Evolutionary conservation across 2,888 invertebrate genomes (phyloP), one percentile per base, ranked within the genome.

Genomic region (Trissolcus japonicus): DNA sequence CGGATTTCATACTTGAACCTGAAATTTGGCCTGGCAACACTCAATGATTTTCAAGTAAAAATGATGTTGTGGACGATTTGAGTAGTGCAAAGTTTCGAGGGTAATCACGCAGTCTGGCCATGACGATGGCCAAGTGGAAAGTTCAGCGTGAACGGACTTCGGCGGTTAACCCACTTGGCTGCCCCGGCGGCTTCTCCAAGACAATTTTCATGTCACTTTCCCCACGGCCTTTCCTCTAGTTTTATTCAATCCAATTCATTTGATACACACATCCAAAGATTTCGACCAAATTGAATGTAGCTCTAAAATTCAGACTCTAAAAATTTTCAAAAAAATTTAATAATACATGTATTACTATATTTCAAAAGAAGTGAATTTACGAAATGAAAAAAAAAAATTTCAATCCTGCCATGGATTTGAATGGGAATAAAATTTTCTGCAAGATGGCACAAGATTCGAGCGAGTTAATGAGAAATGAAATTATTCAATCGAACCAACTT

Each of bases 101-200:
- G 9, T 79, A 80, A 81, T 80, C 78, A 75, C 48, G 17, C 17
- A 46, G 16, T 46, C 16, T 46, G 11, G 57, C 65, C 63, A 65
- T 17, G 41, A 77, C 63, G 69, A 75, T 76, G 75, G 69, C 78
- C 76, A 65, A 82, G 82, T 75, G 82, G 63, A 80, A 82, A 82
- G 79, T 79, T 80, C 78, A 79, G 62, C 63, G 62, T 75, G 76
- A 73, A 82, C 73, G 66, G 82, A 82, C 82, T 82, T 82, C 80
- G 79, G 78, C 79, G 79, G 81, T 80, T 84, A 82, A 84, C 84
- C 83, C 81, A 83, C 81, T 84, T 84, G 82, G 79, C 81, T 68
- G 78, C 78, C 76, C 62, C 66, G 67, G 54, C 76, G 59, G 77
- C 69, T 76, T 78, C 68, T 69, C 67, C 76, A 46, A 71, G 61